Conservation (phyloP, 2,113 vertebrate species). For the Ascaphus truei region DNA sequence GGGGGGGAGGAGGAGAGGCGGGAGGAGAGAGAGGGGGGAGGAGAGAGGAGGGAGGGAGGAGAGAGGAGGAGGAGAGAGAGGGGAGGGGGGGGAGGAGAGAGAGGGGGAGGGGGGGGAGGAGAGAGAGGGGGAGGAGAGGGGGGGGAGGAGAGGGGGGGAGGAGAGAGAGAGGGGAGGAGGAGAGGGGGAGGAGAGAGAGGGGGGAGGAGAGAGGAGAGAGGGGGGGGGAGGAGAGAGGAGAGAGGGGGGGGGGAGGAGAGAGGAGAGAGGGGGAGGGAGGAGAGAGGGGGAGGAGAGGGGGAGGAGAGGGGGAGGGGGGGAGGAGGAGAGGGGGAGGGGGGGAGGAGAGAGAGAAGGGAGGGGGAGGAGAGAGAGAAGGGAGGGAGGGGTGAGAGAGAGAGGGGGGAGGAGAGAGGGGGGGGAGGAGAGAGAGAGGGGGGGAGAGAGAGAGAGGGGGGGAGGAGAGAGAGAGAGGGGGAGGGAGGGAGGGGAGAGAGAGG, state of each 20-base stretch:
- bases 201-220: not conserved
- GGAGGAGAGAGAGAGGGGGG: too few species aligned
- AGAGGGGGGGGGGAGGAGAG: not conserved
- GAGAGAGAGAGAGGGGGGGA: too few species aligned
- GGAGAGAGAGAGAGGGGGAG: too few species aligned
- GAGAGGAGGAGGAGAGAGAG: not conserved
- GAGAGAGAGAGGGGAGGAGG: not conserved
- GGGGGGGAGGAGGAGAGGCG: not conserved
- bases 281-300: not conserved
- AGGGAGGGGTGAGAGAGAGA: too few species aligned
- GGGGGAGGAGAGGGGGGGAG: not conserved
- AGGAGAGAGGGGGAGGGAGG: not conserved
- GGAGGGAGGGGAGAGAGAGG: too few species aligned
- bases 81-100: not conserved
- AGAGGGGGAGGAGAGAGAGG: not conserved
- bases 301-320: not conserved
- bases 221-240: not conserved
- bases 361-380: too few species aligned
- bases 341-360: not conserved
- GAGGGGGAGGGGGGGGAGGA: not conserved
- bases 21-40: not conserved
- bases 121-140: not conserved
- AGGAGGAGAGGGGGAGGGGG: not conserved
- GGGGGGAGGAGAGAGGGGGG: too few species aligned
- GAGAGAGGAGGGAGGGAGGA: not conserved